These are phyloP conservation scores for Palloptera scutellata DNA, from an alignment of 2,888 invertebrate genomes.

Conservation along the genomic window DNA sequence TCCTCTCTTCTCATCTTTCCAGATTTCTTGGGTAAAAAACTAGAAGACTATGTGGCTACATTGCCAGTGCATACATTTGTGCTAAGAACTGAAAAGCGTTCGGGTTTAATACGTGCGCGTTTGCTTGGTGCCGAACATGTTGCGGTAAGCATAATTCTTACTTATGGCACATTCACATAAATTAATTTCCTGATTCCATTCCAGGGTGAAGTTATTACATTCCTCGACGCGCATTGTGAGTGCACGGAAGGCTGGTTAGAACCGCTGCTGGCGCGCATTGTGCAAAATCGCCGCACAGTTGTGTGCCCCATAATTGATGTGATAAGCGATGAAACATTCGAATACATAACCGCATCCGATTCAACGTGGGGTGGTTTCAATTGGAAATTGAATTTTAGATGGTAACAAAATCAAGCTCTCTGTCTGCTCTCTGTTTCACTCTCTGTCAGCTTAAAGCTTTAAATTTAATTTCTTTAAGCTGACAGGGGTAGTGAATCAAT, in stretches of 20 bases:
- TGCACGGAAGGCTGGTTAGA: slow-evolving; percentile 97
- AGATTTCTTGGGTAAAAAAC: slow-evolving; percentile 87
- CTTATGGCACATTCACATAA: too few species aligned
- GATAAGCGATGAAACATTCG: slow-evolving; percentile 98
- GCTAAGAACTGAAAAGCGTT: slow-evolving; percentile 88
- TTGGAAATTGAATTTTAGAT: slow-evolving; percentile 99
- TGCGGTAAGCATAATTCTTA: slow-evolving; percentile 74
- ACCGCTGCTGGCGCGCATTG: slow-evolving; percentile 90
- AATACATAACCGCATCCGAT: slow-evolving; percentile 98
- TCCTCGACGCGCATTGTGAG: slow-evolving; percentile 65
- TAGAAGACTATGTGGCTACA: slow-evolving; percentile 88
- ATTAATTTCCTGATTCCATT: too few species aligned
- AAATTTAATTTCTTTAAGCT: neutral
- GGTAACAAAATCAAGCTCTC: slow-evolving; percentile 69
- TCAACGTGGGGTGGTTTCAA: slow-evolving; percentile 99
- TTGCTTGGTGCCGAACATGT: slow-evolving; percentile 93
- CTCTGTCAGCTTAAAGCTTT: too few species aligned
- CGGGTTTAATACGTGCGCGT: slow-evolving; percentile 94
- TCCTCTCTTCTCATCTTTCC: slow-evolving; percentile 45
- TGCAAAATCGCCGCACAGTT: slow-evolving; percentile 89
- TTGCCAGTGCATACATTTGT: slow-evolving; percentile 88
- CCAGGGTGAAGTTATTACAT: slow-evolving; percentile 64
- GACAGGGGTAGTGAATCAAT: neutral
- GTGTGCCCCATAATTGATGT: slow-evolving; percentile 99
- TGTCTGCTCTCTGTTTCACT: too few species aligned